Base-by-base conservation (phyloP, 2,797 vertebrate genomes). In the Sebastes minor region DNA sequence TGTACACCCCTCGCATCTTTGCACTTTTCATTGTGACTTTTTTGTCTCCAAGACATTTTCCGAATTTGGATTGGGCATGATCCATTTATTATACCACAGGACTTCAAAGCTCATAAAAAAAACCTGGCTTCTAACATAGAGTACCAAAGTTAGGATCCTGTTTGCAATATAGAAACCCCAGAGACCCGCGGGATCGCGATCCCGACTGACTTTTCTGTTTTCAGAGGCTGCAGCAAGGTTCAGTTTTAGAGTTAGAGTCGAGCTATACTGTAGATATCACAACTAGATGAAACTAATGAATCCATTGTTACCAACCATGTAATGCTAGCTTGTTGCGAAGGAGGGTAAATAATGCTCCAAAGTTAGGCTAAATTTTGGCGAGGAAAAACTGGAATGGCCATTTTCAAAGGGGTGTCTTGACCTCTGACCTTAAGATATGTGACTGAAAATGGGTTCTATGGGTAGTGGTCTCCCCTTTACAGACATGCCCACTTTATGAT, bases 21-120 rank as follows among this genome's bases (percentile, higher is more conserved):
- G 30, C 28, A 59, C 65, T 74, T 74, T 74, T 22, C 27, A 46
- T 30, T 10, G 5, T 52, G n/a, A 60, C 64, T 52, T 63, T 60
- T 71, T 61, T 59, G 62, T 46, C 80, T 22, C 16, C 11, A 2
- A 74, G 64, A 61, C 77, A 70, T 86, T 81, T 75, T 82, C 1
- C 33, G 66, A 63, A 28, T 78, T 66, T 56, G 20, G 63, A 81
- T 63, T 57, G 23, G 38, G 46, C 46, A 13, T 57, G 27, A 64
- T 69, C 52, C 3, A n/a, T 67, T 2, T 23, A 32, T 25, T 33
- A 75, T 4, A 30, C 52, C 32, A 46, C 25, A 69, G 5, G 73
- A 62, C 30, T 38, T n/a, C 1, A 63, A 78, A 20, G 14, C 27
- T 73, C 5, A 22, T 18, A 38, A 52, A 49, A 71, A 56, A 12